These are phyloP conservation scores for Cordilura impudica DNA, from an alignment of 2,888 invertebrate species.

Conservation along the genomic window DNA sequence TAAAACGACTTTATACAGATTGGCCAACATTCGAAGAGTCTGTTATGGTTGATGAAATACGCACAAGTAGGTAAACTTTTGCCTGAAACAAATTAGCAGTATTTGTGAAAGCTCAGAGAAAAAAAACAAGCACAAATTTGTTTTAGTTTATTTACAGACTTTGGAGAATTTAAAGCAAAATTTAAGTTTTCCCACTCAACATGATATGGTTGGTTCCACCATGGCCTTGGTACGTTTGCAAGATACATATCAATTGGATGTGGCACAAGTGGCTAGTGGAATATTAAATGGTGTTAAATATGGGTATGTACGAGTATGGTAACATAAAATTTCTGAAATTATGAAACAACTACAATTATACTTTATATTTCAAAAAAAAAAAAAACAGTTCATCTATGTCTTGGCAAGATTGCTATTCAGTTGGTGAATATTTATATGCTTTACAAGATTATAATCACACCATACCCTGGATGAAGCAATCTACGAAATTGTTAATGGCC, in stretches of 20 bases:
- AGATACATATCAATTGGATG: conserved; percentile 94
- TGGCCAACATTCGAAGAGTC: conserved; percentile 89
- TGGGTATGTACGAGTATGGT: conserved; percentile 79
- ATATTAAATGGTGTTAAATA: conserved; percentile 91
- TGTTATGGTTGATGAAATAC: conserved; percentile 83
- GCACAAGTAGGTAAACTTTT: conserved; percentile 73
- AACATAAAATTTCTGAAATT: not conserved
- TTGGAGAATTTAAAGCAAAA: conserved; percentile 84
- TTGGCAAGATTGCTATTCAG: conserved; percentile 96
- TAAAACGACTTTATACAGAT: conserved; percentile 94
- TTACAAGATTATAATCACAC: conserved; percentile 95
- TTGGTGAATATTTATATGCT: conserved; percentile 94
- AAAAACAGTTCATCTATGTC: conserved; percentile 81
- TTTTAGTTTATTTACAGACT: conserved; percentile 85
- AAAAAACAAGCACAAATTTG: not conserved
- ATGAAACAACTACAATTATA: not conserved
- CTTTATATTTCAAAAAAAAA: not conserved
- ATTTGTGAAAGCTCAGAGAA: not conserved
- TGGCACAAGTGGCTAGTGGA: conserved; percentile 90
- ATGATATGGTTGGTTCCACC: conserved; percentile 96
- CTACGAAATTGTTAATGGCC: conserved; percentile 84
- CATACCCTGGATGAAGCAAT: conserved; percentile 95
- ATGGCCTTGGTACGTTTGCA: conserved; percentile 95
- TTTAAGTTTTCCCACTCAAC: conserved; percentile 91
- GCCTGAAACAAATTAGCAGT: not conserved